These are phyloP conservation scores for Xylota segnis DNA, from an alignment of 2,888 invertebrate genomes.

Conservation along the genomic window DNA sequence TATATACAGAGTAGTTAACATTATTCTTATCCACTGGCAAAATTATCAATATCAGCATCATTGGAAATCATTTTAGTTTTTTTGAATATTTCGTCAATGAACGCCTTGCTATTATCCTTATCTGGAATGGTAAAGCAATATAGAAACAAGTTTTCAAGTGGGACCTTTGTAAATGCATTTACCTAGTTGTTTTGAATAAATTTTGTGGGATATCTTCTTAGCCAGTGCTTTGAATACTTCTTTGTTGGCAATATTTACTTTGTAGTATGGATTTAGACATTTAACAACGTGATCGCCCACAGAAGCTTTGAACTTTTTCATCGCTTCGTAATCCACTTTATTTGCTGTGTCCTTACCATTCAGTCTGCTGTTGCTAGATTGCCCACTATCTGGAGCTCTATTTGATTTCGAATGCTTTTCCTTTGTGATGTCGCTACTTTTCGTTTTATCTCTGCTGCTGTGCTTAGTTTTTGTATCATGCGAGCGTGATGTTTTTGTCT, in stretches of 20 bases:
- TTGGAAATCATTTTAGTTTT: conserved; percentile 80
- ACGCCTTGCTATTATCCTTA: conserved; percentile 79
- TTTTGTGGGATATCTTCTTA: conserved; percentile 81
- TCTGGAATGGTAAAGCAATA: conserved; percentile 74
- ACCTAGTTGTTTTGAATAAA: conserved; percentile 67
- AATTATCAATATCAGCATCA: conserved; percentile 80
- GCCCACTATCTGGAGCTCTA: neutral
- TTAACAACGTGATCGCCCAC: conserved; percentile 78
- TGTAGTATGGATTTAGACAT: conserved; percentile 82
- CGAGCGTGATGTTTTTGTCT: neutral
- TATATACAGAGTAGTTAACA: conserved; percentile 1
- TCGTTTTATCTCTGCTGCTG: neutral
- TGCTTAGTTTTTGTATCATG: neutral
- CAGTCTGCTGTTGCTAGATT: neutral
- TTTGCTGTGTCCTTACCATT: neutral
- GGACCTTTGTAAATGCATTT: conserved; percentile 1
- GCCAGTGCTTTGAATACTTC: conserved; percentile 82
- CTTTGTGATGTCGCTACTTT: neutral
- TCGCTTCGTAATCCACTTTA: conserved; percentile 36
- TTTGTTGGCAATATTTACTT: conserved; percentile 81
- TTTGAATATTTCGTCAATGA: conserved; percentile 81
- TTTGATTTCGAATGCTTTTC: conserved; percentile 3
- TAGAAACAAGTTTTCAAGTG: neutral
- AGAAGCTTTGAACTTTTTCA: conserved; percentile 56
- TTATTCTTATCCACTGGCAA: conserved; percentile 30